Conservation (phyloP, 2,888 invertebrate species). For the Dugesia japonica region DNA sequence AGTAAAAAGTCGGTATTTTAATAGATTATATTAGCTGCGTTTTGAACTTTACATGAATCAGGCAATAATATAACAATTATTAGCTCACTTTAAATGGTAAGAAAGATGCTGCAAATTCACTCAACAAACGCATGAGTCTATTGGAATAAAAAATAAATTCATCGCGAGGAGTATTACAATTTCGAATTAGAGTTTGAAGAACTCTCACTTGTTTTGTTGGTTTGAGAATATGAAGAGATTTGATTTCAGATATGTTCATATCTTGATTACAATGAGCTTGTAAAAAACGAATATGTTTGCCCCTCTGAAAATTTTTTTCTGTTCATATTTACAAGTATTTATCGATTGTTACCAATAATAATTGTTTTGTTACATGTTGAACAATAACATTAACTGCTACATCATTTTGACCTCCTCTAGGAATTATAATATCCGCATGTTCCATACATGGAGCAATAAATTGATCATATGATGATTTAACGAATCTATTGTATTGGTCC, state of each 20-base stretch:
- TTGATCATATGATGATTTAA: conserved; percentile 88
- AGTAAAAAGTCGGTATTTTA: no score
- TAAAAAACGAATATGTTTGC: not conserved
- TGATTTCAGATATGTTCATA: not conserved
- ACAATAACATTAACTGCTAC: conserved; percentile 93
- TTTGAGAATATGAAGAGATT: conserved; percentile 13
- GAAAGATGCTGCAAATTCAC: conserved; percentile 81
- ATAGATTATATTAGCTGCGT: no score
- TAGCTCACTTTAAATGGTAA: conserved; percentile 64
- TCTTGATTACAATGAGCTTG: conserved; percentile 15
- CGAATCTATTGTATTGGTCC: conserved; percentile 86
- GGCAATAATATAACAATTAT: no score
- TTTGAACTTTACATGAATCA: no score
- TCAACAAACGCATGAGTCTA: conserved; percentile 78
- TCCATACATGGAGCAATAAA: conserved; percentile 71
- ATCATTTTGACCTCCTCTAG: conserved; percentile 58
- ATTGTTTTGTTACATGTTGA: conserved; percentile 88
- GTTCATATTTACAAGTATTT: no score
- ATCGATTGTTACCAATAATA: conserved; percentile 50
- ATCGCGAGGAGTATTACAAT: conserved; percentile 67
- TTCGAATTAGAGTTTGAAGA: conserved; percentile 76
- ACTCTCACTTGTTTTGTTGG: not conserved
- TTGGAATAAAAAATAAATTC: conserved; percentile 98
- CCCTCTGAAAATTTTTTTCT: no score
- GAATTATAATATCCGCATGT: conserved; percentile 91